Percentiles rank a stretch among this genome's conserved stretches.
Evolutionary conservation across 2,888 invertebrate genomes (phyloP).

Genomic region (Cyclophora punctaria): DNA sequence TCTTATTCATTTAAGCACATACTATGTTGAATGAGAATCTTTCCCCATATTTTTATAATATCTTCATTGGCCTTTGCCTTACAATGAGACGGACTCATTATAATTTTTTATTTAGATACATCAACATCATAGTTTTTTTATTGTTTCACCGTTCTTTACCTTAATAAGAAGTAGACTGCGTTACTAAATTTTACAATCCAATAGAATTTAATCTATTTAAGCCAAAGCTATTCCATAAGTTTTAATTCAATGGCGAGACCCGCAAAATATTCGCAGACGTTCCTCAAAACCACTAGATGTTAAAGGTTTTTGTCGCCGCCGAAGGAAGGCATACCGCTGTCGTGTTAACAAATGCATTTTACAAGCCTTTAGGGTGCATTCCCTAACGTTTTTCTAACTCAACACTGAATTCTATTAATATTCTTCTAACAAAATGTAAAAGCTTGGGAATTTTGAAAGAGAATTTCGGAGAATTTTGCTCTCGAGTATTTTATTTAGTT

Average conservation of each 20-base stretch:
- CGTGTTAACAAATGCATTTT: slow-evolving; percentile 56
- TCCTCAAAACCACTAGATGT: slow-evolving; percentile 47
- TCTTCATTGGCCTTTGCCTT: too few relatives aligned
- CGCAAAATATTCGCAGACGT: slow-evolving; percentile 45
- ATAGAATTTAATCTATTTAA: too few relatives aligned
- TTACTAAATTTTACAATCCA: too few relatives aligned
- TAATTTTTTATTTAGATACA: too few relatives aligned
- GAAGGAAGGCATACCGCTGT: slow-evolving; percentile 35
- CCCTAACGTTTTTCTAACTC: slow-evolving; percentile 18
- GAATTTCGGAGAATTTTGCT: slow-evolving; percentile 6
- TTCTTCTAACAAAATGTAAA: not conserved
- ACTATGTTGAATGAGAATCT: too few relatives aligned
- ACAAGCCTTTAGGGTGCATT: slow-evolving; percentile 27
- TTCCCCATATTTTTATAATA: too few relatives aligned
- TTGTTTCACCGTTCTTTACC: too few relatives aligned
- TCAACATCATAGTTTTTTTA: too few relatives aligned
- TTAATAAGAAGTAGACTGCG: too few relatives aligned
- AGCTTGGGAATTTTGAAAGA: slow-evolving; percentile 6
- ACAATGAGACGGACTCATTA: too few relatives aligned
- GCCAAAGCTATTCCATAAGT: not conserved
- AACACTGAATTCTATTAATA: slow-evolving; percentile 14
- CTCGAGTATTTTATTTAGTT: slow-evolving; percentile 5
- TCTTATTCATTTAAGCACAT: too few relatives aligned
- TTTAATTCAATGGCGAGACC: slow-evolving; percentile 16
- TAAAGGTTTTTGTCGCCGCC: slow-evolving; percentile 40